Conservation (phyloP, 2,888 invertebrate genomes). For the Polietes domitor region DNA sequence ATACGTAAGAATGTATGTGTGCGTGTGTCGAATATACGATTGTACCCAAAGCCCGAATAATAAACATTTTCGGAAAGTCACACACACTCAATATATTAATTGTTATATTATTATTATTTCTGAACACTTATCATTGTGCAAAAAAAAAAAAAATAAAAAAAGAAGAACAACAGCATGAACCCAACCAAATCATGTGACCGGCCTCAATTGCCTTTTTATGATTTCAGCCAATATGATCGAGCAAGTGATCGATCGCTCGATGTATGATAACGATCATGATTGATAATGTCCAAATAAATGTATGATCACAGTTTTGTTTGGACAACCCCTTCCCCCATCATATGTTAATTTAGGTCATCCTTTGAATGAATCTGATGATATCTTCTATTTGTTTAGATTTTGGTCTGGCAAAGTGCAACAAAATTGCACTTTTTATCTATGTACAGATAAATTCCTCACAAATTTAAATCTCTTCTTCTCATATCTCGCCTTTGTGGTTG, state of each 20-base stretch:
- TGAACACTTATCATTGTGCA: conserved; percentile 12
- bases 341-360: too few relatives aligned
- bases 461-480: not conserved
- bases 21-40: not conserved
- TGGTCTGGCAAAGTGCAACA: not conserved
- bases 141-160: not conserved
- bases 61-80: not conserved
- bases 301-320: not conserved
- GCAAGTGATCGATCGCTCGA: conserved; percentile 3
- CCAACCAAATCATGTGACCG: too few relatives aligned
- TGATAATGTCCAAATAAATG: not conserved
- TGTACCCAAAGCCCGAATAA: too few relatives aligned
- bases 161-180: not conserved
- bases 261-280: not conserved
- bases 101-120: too few relatives aligned
- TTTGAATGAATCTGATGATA: too few relatives aligned
- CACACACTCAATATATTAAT: not conserved
- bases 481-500: not conserved
- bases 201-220: not conserved
- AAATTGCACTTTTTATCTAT: not conserved
- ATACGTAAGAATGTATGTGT: not conserved
- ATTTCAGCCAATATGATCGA: not conserved
- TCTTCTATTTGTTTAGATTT: too few relatives aligned
- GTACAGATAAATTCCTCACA: not conserved
- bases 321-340: too few relatives aligned